Percentiles rank a stretch among this genome's conserved stretches.
phyloP scores from a whole-genome alignment of 2,888 invertebrate genomes.

The Cephonodes hylas region DNA sequence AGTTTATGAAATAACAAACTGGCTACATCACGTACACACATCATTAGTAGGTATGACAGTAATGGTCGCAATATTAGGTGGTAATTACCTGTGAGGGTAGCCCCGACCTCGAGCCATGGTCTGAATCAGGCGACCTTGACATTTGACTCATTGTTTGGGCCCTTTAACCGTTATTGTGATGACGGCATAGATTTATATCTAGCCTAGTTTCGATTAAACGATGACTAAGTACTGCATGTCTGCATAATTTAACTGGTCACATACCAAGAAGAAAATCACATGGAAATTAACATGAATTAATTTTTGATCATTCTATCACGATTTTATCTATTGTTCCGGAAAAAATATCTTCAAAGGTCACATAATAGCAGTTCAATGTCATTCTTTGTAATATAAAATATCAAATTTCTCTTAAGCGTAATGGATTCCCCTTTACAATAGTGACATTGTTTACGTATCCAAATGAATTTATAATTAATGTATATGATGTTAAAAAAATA shows the following conservation, averaged over 20 bases:
- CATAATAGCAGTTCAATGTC: no score
- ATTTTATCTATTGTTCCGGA: no score
- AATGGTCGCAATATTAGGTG: background rate
- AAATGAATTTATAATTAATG: no score
- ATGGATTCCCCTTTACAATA: no score
- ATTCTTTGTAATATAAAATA: no score
- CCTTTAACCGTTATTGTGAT: background rate
- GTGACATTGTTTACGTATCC: no score
- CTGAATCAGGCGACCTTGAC: background rate
- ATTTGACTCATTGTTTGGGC: constrained; percentile 7
- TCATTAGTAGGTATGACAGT: background rate
- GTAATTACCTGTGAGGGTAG: background rate
- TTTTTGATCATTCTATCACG: no score
- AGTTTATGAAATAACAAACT: background rate
- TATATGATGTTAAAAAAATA: no score
- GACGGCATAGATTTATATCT: constrained; percentile 7
- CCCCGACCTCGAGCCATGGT: background rate
- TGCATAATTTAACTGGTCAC: background rate
- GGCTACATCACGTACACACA: background rate
- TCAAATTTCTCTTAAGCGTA: no score
- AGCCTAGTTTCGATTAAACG: background rate
- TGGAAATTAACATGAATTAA: background rate
- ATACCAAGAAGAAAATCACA: background rate
- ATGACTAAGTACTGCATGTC: background rate
- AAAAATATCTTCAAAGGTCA: no score